phyloP scores from a whole-genome alignment of 2,797 vertebrate species.

The Scolopax bukidnonensis region DNA sequence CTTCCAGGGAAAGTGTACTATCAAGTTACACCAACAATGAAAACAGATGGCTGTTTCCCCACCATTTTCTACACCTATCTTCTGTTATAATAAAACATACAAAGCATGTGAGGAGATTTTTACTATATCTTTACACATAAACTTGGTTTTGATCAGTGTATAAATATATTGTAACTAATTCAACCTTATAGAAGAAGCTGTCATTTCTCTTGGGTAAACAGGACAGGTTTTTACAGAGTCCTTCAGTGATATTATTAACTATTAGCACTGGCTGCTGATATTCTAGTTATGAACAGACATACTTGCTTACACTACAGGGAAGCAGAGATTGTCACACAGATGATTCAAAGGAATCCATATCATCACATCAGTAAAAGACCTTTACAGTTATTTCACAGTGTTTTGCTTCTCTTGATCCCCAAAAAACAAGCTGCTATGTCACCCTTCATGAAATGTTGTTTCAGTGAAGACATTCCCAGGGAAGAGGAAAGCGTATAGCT shows the following conservation, averaged over 20 bases:
- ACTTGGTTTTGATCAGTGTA: neutral
- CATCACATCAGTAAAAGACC: neutral
- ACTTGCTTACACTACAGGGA: neutral
- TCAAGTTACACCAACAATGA: neutral
- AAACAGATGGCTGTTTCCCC: neutral
- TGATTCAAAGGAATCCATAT: neutral
- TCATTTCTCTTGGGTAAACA: neutral
- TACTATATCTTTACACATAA: neutral
- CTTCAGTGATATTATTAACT: neutral
- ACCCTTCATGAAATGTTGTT: neutral
- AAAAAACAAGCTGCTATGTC: neutral
- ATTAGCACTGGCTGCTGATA: neutral
- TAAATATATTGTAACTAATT: fast-evolving
- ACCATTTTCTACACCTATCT: neutral
- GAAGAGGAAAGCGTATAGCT: neutral
- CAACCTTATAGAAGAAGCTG: neutral
- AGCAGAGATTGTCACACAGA: neutral
- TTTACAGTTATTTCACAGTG: neutral
- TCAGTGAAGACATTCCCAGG: neutral
- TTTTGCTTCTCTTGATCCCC: neutral
- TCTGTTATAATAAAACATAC: neutral
- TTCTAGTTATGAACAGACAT: neutral
- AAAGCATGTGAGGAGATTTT: neutral
- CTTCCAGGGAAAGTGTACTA: neutral
- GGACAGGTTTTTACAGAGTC: neutral